A percentile compares a stretch with the other conserved stretches of the same genome.
These are phyloP conservation scores for Drosophila elegans DNA, from an alignment of 1,140 invertebrate species.

Conservation along the genomic window DNA sequence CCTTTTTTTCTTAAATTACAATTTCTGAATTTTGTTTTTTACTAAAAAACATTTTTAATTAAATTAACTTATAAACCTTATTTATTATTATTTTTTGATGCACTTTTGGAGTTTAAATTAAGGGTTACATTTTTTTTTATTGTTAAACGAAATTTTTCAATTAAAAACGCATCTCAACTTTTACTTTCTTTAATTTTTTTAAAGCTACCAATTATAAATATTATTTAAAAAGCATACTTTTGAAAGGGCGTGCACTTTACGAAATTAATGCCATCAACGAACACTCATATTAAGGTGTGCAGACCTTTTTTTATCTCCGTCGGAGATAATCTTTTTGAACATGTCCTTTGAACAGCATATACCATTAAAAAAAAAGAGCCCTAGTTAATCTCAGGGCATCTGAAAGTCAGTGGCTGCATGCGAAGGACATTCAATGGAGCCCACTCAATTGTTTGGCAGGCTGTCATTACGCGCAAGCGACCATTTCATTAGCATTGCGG, in stretches of 20 bases:
- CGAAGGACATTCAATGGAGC: constrained; percentile 16
- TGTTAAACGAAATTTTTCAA: too few relatives aligned
- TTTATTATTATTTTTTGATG: too few relatives aligned
- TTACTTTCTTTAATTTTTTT: too few relatives aligned
- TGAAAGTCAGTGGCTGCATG: constrained; percentile 15
- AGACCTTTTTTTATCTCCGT: background rate
- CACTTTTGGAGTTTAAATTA: too few relatives aligned
- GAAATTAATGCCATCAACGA: background rate
- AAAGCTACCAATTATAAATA: too few relatives aligned
- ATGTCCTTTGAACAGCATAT: constrained; percentile 1
- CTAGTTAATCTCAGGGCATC: constrained; percentile 18
- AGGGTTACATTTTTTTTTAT: too few relatives aligned
- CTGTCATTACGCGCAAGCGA: constrained; percentile 64
- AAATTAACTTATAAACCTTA: too few relatives aligned
- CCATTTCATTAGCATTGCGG: constrained; percentile 75
- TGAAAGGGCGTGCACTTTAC: background rate
- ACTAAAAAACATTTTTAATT: too few relatives aligned
- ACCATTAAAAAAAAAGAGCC: constrained; percentile 6
- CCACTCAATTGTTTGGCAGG: constrained; percentile 55
- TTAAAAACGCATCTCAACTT: too few relatives aligned
- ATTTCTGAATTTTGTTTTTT: too few relatives aligned
- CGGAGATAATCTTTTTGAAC: constrained; percentile 2
- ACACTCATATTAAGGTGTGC: background rate
- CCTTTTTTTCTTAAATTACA: too few relatives aligned
- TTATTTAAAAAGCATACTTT: too few relatives aligned